Base-by-base conservation (phyloP, 2,797 vertebrate species). In the Poecilia wingei region DNA sequence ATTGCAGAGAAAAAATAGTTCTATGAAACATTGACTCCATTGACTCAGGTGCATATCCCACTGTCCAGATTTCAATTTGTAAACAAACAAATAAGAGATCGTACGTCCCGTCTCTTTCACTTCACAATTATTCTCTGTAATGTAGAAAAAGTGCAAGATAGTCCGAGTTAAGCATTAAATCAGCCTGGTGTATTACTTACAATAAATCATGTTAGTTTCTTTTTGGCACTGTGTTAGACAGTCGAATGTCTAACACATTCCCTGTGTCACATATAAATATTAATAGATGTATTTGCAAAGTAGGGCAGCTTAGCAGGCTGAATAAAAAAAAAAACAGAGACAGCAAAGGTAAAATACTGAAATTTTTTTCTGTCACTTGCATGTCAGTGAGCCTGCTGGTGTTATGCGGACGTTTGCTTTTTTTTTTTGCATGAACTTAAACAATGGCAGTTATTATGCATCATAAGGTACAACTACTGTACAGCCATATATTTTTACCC, bases 381-480 rank as follows among this genome's bases (percentile, higher is more conserved):
- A 73, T 0, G 10, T 77, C 78, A 89, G 80, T 46, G 83, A 85
- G 71, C 70, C 80, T 77, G 78, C 86, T 84, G 75, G 87, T 84
- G 81, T 83, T 73, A 86, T 83, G 85, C 78, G 75, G 84, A 87
- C 41, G 75, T 75, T 25, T 76, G 22, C 69, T 87, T 45, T 72
- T 84, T 41, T 64, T 89, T 80, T 79, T 77, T 78, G 49, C 1
- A 0, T 68, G 59, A 78, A 75, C 69, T 8, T 6, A 53, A 91
- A 93, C 89, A 94, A 90, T 81, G 79, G 78, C 33, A 14, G 45
- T 87, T 82, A 84, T 91, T 90, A 88, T 90, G 72, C 80, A 83
- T 87, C 64, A 22, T 82, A 75, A 84, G 86, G 79, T 82, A 76
- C 77, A 66, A 86, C 84, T 76, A 80, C 77, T 84, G 76, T 80